Base-by-base conservation (phyloP, 2,888 invertebrate genomes). In the Phengaris arion region DNA sequence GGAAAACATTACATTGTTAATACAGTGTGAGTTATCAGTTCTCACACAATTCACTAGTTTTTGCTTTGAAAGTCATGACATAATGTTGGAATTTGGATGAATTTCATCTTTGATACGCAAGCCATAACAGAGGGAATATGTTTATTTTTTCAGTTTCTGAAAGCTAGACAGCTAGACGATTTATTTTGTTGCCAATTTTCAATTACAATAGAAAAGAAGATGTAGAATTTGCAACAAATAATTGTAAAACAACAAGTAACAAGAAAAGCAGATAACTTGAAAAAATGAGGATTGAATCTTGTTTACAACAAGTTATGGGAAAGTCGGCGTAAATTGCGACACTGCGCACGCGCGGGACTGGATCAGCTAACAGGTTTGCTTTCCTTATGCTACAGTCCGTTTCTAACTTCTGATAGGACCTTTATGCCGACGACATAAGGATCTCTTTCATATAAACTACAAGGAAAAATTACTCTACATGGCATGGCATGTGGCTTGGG, bases 41-140 rank as follows among this genome's bases (percentile, higher is more conserved):
- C 69, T n/a, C 69, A 69, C 46, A 69, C 4, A 48, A 13, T 69
- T 69, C 48, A 10, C 69, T 48, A 69, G 46, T 15, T 48, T 69
- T 69, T 64, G 35, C 35, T 64, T 45, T 2, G 35, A 6, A 22
- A 9, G 9, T 64, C 10, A 35, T 35, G 1, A 35, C 10, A 9
- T 12, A 52, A 52, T 64, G 64, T 35, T 15, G 9, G n/a, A 9
- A 59, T 64, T 45, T n/a, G 0, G 3, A 6, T 12, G 12, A 54
- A 6, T n/a, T n/a, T n/a, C 13, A n/a, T n/a, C n/a, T 5, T 55
- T 55, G 48, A 6, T 48, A 48, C 6, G 7, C 48, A 48, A 35
- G 4, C 35, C 35, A 35, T 35, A 35, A 35, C 35, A 22, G 22
- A 22, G 22, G 22, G 1, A 22, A 22, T 22, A 22, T 4, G 4